These are phyloP conservation scores for Botia almorhae DNA, from an alignment of 2,797 vertebrate species.

Conservation along the genomic window DNA sequence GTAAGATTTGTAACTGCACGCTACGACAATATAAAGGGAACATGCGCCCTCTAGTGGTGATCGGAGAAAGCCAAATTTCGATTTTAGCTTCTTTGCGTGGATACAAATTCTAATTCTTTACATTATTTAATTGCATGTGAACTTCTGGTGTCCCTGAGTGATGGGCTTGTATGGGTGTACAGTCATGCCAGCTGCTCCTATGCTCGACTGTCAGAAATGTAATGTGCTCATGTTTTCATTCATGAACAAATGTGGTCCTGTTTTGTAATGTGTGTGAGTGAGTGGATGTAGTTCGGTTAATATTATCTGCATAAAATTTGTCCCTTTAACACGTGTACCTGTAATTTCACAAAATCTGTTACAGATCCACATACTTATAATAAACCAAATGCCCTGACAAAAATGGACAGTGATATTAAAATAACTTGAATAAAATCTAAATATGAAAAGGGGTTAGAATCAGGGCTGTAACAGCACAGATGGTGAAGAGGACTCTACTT, in stretches of 20 bases:
- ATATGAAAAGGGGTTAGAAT: no score
- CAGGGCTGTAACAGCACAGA: no score
- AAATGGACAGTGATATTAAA: no score
- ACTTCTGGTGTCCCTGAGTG: not conserved
- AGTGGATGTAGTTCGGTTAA: constrained; percentile 1
- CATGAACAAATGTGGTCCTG: constrained; percentile 33
- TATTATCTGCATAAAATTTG: not conserved
- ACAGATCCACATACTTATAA: not conserved
- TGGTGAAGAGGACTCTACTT: no score
- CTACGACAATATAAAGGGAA: no score
- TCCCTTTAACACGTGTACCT: not conserved
- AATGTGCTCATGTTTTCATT: constrained; percentile 39
- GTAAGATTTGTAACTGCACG: no score
- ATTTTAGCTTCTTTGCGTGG: no score
- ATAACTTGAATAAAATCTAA: no score
- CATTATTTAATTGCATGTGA: not conserved
- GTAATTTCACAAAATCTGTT: not conserved
- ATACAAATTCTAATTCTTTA: not conserved
- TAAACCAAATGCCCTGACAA: no score
- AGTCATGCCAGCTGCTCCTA: constrained; percentile 17
- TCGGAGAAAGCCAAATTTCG: no score
- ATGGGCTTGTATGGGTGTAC: not conserved
- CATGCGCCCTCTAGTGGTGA: no score
- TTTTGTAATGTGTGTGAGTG: not conserved
- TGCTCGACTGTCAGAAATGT: constrained; percentile 10